Evolutionary conservation across 2,797 vertebrate species (phyloP), one percentile per base, ranked within the genome.

Genomic region (Ctenopoma kingsleyae): DNA sequence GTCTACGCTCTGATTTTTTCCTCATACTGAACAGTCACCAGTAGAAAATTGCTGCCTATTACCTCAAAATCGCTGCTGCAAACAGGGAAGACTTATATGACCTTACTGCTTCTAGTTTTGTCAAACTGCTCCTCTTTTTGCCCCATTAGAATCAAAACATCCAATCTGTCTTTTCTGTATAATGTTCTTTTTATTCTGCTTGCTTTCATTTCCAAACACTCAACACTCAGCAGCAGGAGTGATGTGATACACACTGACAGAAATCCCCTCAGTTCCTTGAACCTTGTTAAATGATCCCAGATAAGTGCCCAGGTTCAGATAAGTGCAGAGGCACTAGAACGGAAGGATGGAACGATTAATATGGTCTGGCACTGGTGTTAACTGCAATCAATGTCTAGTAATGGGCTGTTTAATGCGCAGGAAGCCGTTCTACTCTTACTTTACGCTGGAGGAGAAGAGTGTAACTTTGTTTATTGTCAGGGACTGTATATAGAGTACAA

Each of bases 301-400:
- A 81, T 84, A 85, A 78, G 70, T 44, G 44, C 74, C 78, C 40
- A 20, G 75, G 71, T 85, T 89, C 78, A 71, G 78, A 84, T 84
- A 74, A 69, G 62, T 12, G 1, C 52, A 3, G 80, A 76, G 72
- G 80, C 80, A 61, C 57, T 62, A 22, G 50, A 78, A 77, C 55
- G 30, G 67, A 89, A 82, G 83, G 84, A 89, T 76, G 86, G 68
- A 78, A 25, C 81, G 79, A 92, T 91, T 91, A 90, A 92, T 92
- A 87, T 25, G 66, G 60, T 59, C 74, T 87, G 88, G 74, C 77
- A 3, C 85, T 32, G 60, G 83, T 81, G 85, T 85, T 91, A 89
- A 91, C 86, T 83, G 74, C 79, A 92, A 92, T 92, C 90, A 90
- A 87, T 91, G 82, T 88, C 75, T 86, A 60, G 82, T 88, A 89